A percentile compares a stretch with the other conserved stretches of the same genome.
phyloP scores from a whole-genome alignment of 2,797 vertebrate genomes.

The Pseudotriccus pelzelni region DNA sequence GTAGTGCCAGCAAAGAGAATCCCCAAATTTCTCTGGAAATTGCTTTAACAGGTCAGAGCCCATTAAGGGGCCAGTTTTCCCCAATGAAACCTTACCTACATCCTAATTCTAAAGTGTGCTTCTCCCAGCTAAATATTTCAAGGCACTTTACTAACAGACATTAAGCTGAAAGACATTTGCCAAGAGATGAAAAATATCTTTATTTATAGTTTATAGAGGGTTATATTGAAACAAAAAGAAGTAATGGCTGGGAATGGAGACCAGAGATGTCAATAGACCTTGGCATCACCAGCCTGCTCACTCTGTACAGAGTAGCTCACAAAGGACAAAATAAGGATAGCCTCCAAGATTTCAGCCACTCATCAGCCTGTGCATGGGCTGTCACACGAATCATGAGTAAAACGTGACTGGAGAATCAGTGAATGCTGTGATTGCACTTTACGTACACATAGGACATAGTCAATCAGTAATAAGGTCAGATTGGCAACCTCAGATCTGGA shows the following conservation, averaged over 20 bases:
- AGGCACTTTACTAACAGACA: background rate
- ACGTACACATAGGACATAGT: background rate
- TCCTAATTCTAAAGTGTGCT: background rate
- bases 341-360: background rate
- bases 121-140: background rate
- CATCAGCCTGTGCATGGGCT: background rate
- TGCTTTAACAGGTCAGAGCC: background rate
- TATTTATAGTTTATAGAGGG: background rate
- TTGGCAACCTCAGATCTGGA: background rate
- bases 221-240: background rate
- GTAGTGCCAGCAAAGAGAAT: background rate
- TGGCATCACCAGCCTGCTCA: fast-evolving
- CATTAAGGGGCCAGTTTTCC: background rate
- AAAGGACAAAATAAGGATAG: background rate
- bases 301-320: background rate
- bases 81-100: background rate
- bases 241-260: background rate
- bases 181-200: background rate
- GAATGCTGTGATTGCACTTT: background rate
- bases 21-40: background rate
- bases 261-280: background rate
- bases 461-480: background rate
- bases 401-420: background rate
- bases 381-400: background rate
- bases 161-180: background rate